phyloP scores from a whole-genome alignment of 2,888 invertebrate genomes.

The Tribolium freemani region DNA sequence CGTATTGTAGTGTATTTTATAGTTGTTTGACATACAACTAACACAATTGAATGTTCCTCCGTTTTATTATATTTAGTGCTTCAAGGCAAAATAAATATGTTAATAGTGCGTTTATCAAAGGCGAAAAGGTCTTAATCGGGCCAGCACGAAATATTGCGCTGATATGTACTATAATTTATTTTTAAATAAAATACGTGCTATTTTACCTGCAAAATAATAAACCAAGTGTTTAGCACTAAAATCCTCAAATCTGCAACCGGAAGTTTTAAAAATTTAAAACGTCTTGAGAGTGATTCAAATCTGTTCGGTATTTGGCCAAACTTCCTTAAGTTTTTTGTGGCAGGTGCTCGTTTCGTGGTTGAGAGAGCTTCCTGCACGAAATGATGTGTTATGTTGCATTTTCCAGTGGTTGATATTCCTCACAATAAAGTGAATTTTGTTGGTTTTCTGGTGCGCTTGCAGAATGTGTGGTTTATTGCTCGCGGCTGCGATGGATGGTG shows the following conservation, averaged over 20 bases:
- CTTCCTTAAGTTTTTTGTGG: constrained; percentile 7
- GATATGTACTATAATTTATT: no score
- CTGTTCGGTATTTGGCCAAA: neutral
- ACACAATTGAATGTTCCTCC: neutral
- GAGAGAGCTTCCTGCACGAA: constrained; percentile 26
- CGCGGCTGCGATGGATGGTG: constrained; percentile 18
- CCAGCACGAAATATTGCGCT: neutral
- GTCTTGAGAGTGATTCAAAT: neutral
- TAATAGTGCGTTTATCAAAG: constrained; percentile 10
- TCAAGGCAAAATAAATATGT: neutral
- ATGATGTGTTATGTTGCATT: constrained; percentile 8
- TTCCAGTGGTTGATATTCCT: neutral
- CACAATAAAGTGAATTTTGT: neutral
- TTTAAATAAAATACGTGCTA: no score
- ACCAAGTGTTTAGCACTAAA: no score
- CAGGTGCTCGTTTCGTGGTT: constrained; percentile 22
- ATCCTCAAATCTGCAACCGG: neutral
- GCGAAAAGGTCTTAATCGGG: constrained; percentile 1
- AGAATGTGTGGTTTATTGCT: constrained; percentile 28
- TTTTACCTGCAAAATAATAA: no score
- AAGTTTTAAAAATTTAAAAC: neutral
- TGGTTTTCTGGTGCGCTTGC: constrained; percentile 12
- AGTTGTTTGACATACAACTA: neutral
- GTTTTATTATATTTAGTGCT: neutral
- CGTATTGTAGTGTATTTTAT: neutral